These are phyloP conservation scores for Pituophis catenifer DNA, from an alignment of 2,113 vertebrate species.

Conservation along the genomic window DNA sequence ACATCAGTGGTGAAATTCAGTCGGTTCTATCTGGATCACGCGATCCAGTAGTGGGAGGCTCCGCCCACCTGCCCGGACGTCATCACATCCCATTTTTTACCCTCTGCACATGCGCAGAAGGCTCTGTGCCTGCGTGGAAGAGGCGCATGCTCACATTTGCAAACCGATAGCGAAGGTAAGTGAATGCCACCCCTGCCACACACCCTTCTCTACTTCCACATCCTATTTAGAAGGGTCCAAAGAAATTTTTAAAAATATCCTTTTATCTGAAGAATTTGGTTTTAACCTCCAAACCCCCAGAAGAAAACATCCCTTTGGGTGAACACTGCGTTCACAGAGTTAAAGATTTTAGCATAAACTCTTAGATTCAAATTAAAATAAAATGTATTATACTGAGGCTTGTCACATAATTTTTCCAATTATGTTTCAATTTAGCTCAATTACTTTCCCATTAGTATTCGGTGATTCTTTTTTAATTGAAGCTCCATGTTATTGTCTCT, in stretches of 20 bases:
- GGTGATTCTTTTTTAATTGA: constrained; percentile 67
- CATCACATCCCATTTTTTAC: too few species aligned
- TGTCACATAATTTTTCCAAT: constrained; percentile 67
- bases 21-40: too few species aligned
- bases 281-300: neutral
- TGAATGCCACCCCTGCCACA: too few species aligned
- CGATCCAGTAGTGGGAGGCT: too few species aligned
- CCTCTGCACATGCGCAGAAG: too few species aligned
- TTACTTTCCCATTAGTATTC: constrained; percentile 72
- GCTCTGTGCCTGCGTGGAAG: too few species aligned
- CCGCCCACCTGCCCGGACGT: too few species aligned
- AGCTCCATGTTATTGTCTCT: constrained; percentile 41
- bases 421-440: constrained; percentile 76
- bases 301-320: neutral
- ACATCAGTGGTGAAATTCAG: too few species aligned
- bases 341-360: constrained; percentile 41
- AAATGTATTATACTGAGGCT: constrained; percentile 53
- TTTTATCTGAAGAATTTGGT: neutral
- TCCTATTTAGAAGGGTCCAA: neutral
- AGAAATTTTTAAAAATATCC: neutral
- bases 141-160: too few species aligned
- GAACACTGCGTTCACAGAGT: neutral
- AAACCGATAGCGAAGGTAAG: neutral
- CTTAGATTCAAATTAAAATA: constrained; percentile 57
- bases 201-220: neutral